phyloP scores from a whole-genome alignment of 2,888 invertebrate species.

The Polymixis flavicincta region DNA sequence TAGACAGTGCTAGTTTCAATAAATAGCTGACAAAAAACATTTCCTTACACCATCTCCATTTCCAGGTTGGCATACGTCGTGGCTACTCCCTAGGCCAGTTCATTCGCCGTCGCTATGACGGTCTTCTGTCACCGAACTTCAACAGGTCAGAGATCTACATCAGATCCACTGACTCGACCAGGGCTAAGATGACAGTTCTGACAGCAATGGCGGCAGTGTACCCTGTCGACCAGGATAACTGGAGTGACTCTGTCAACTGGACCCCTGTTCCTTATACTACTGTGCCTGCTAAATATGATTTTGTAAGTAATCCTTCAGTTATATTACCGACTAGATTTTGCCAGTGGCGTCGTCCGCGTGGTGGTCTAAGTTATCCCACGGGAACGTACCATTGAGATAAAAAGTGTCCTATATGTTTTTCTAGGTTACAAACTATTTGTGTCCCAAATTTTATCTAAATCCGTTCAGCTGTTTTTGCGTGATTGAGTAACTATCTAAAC shows the following conservation, averaged over 20 bases:
- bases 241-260: slow-evolving; percentile 73
- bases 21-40: neutral
- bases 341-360: too few species aligned
- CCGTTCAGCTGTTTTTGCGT: too few species aligned
- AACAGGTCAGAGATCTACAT: slow-evolving; percentile 78
- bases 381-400: too few species aligned
- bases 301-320: slow-evolving; percentile 67
- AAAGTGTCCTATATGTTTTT: too few species aligned
- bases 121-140: slow-evolving; percentile 70
- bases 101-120: slow-evolving; percentile 67
- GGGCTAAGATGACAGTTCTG: slow-evolving; percentile 77
- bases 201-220: slow-evolving; percentile 74
- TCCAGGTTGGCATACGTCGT: slow-evolving; percentile 31
- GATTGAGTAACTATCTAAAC: too few species aligned
- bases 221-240: slow-evolving; percentile 63
- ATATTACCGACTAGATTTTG: too few species aligned
- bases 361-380: too few species aligned
- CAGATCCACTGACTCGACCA: slow-evolving; percentile 76
- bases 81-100: slow-evolving; percentile 42
- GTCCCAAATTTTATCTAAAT: too few species aligned
- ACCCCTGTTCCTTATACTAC: slow-evolving; percentile 77
- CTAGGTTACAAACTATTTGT: too few species aligned
- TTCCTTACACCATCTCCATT: neutral
- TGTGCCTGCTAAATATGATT: slow-evolving; percentile 71
- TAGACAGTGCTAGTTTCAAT: too few species aligned